These are phyloP conservation scores for Norana najaformis DNA, from an alignment of 2,888 invertebrate genomes.

Conservation along the genomic window DNA sequence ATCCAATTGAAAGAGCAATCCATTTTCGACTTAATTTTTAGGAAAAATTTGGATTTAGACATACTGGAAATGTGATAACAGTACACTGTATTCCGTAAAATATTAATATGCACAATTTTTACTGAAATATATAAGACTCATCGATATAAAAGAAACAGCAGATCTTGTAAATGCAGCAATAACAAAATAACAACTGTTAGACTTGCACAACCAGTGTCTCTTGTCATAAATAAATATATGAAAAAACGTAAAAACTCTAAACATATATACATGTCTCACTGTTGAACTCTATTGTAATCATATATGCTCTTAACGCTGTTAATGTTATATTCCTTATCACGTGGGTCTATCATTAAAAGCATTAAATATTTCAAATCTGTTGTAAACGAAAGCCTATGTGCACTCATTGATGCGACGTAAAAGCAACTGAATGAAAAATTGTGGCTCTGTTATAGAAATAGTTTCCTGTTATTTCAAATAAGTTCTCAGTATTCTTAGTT, in stretches of 20 bases:
- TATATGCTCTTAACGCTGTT: too few relatives aligned
- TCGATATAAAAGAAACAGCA: not conserved
- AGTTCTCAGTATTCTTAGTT: too few relatives aligned
- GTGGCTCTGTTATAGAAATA: too few relatives aligned
- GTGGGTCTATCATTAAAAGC: too few relatives aligned
- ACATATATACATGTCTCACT: not conserved
- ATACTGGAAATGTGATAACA: not conserved
- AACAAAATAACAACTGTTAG: conserved; percentile 5
- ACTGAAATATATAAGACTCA: not conserved
- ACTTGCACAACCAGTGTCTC: not conserved
- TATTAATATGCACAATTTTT: not conserved
- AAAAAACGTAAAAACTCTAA: not conserved
- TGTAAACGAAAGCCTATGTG: too few relatives aligned
- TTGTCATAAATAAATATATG: not conserved
- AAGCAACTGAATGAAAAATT: too few relatives aligned
- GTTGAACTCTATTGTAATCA: too few relatives aligned
- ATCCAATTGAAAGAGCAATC: not conserved
- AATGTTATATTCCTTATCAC: too few relatives aligned
- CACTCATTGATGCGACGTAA: too few relatives aligned
- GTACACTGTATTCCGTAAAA: not conserved
- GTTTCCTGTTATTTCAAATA: too few relatives aligned
- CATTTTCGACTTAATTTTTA: not conserved
- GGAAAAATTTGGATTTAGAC: not conserved
- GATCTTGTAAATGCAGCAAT: not conserved
- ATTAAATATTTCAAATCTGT: too few relatives aligned